Conservation (phyloP, 1,140 invertebrate genomes). For the Drosophila chauvacae region DNA sequence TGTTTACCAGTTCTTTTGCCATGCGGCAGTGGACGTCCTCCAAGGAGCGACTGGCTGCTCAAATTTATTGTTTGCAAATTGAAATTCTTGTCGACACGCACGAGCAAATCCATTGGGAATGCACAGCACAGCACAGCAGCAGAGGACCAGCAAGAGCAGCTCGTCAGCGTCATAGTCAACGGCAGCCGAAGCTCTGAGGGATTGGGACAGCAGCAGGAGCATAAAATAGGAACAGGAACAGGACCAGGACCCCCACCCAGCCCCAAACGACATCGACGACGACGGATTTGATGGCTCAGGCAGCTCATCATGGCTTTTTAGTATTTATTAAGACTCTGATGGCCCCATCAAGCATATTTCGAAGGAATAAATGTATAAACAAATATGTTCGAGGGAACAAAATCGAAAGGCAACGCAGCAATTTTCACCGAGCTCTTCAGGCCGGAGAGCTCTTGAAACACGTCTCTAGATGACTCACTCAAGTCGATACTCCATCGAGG, state of each 20-base stretch:
- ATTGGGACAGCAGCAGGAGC: slow-evolving; percentile 2
- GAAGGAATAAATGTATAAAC: slow-evolving; percentile 39
- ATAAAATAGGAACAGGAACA: background rate
- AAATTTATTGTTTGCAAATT: slow-evolving; percentile 82
- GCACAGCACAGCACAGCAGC: slow-evolving; percentile 35
- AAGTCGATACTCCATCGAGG: slow-evolving; percentile 10
- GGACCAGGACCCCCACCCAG: background rate
- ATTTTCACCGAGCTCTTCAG: slow-evolving; percentile 2
- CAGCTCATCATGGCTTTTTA: slow-evolving; percentile 68
- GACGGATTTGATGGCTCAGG: slow-evolving; percentile 57
- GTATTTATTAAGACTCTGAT: slow-evolving; percentile 74
- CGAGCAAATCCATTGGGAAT: slow-evolving; percentile 77
- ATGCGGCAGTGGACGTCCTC: slow-evolving; percentile 33
- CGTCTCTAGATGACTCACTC: background rate
- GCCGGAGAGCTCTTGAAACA: slow-evolving; percentile 1
- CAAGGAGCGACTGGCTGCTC: slow-evolving; percentile 65
- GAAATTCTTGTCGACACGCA: slow-evolving; percentile 82
- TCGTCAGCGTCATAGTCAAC: slow-evolving; percentile 52
- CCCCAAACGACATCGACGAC: slow-evolving; percentile 9
- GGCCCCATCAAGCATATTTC: slow-evolving; percentile 60
- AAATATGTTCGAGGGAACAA: slow-evolving; percentile 44
- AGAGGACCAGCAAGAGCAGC: slow-evolving; percentile 32
- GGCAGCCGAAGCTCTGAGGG: slow-evolving; percentile 9
- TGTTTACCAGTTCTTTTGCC: slow-evolving; percentile 1
- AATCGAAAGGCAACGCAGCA: slow-evolving; percentile 3